Base-by-base conservation (phyloP, 2,888 invertebrate genomes). In the Pandemis heparana region DNA sequence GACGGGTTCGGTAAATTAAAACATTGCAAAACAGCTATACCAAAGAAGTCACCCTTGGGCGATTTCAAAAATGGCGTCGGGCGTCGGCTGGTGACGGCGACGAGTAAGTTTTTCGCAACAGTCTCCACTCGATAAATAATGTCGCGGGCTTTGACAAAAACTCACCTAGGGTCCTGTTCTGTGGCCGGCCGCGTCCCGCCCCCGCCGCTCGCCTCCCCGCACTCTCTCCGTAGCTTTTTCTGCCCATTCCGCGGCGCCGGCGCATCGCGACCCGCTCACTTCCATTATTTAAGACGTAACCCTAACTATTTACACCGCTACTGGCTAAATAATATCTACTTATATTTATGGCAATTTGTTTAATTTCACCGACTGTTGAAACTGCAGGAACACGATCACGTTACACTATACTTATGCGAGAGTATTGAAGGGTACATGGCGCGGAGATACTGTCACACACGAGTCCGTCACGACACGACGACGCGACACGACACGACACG, bases 301-400 rank as follows among this genome's bases (percentile, higher is more conserved):
- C 87, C 91, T 92, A 92, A 92, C 89, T 94, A 94, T 94, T 91
- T 94, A 94, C 94, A 94, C 90, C 79, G 86, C 91, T 92, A 93
- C 88, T 85, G 81, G 81, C 92, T 94, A 93, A 89, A 90, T 91
- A 92, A 91, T 89, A 90, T 87, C 94, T 94, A 94, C 94, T 94
- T 94, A 94, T 89, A 92, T 91, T 94, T 94, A 94, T 94, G 94
- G 94, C 94, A 94, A 94, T 94, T 94, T 93, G 93, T 94, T 93
- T 92, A 92, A 94, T 92, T 94, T 93, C 92, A 94, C 90, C 92
- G 91, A 94, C 94, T 92, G 90, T 92, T 92, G 89, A 89, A 92
- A 92, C 92, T 94, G 94, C 92, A 94, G 94, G 94, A 94, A 94
- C 94, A 94, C 94, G 94, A 92, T 92, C 93, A 92, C 90, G 91